A percentile compares a stretch with the other conserved stretches of the same genome.
These are phyloP conservation scores for Cenopis cana DNA, from an alignment of 2,888 invertebrate genomes.

Conservation along the genomic window DNA sequence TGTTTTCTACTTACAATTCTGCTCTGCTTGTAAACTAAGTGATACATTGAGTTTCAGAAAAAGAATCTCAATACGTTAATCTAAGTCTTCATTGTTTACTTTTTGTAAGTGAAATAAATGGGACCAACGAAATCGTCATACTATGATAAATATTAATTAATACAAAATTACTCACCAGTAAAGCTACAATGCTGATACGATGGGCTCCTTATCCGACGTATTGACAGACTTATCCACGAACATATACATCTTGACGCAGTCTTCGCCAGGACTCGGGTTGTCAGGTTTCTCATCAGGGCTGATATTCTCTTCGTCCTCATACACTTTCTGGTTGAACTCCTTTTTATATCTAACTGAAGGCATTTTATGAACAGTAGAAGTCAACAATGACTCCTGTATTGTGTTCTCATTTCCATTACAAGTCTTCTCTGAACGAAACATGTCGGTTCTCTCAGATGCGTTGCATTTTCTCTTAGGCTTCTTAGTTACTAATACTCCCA, in stretches of 20 bases:
- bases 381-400: slow-evolving; percentile 77
- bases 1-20: too few species aligned
- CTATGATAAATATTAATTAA: too few species aligned
- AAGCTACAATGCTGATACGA: slow-evolving; percentile 76
- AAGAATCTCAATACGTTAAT: too few species aligned
- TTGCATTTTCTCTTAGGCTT: slow-evolving; percentile 72
- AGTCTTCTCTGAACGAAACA: slow-evolving; percentile 78
- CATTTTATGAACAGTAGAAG: slow-evolving; percentile 75
- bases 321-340: slow-evolving; percentile 72
- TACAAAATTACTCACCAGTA: slow-evolving; percentile 61
- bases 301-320: slow-evolving; percentile 71
- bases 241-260: slow-evolving; percentile 81
- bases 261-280: slow-evolving; percentile 75
- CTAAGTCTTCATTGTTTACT: too few species aligned
- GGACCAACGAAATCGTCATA: too few species aligned
- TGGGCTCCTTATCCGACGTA: slow-evolving; percentile 77
- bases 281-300: slow-evolving; percentile 80
- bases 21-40: too few species aligned
- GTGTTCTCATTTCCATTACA: slow-evolving; percentile 80
- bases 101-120: too few species aligned
- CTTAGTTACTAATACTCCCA: slow-evolving; percentile 78
- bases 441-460: slow-evolving; percentile 77
- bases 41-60: too few species aligned
- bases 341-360: slow-evolving; percentile 79
- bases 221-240: slow-evolving; percentile 77